Percentiles rank a stretch among this genome's conserved stretches.
Conservation (phyloP, 2,113 vertebrate species). For the Trachemys scripta region DNA sequence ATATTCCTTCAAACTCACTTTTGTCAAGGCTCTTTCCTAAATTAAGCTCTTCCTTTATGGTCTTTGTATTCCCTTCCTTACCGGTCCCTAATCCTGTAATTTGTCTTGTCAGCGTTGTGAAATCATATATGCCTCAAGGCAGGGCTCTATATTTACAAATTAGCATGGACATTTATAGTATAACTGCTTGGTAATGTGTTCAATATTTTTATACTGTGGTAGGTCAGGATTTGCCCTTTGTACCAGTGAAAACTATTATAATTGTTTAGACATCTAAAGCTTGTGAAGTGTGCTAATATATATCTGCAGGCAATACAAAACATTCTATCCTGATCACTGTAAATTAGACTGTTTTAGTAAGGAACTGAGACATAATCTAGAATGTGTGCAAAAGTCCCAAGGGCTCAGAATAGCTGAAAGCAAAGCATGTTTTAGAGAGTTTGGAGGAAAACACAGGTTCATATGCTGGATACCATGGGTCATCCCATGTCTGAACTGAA, state of each 20-base stretch:
- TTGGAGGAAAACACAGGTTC: neutral
- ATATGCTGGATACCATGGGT: neutral
- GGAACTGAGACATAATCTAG: neutral
- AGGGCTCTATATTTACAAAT: neutral
- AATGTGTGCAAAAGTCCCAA: neutral
- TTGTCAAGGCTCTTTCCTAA: neutral
- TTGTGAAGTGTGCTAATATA: neutral
- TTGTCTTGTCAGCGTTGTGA: neutral
- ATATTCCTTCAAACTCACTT: neutral
- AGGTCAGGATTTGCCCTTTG: neutral
- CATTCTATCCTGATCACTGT: neutral
- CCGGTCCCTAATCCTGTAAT: neutral
- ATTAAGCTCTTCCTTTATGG: neutral
- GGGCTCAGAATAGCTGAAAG: neutral
- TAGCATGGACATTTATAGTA: neutral
- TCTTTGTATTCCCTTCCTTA: neutral
- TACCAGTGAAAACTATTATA: neutral
- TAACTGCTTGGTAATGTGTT: neutral
- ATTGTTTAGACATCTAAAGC: neutral
- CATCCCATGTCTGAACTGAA: neutral
- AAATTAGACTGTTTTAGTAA: neutral
- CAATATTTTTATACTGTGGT: neutral
- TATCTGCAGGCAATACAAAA: neutral
- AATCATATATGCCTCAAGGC: neutral
- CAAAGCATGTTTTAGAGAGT: neutral